Conservation (phyloP, 1,140 invertebrate genomes). For the Drosophila obscura region DNA sequence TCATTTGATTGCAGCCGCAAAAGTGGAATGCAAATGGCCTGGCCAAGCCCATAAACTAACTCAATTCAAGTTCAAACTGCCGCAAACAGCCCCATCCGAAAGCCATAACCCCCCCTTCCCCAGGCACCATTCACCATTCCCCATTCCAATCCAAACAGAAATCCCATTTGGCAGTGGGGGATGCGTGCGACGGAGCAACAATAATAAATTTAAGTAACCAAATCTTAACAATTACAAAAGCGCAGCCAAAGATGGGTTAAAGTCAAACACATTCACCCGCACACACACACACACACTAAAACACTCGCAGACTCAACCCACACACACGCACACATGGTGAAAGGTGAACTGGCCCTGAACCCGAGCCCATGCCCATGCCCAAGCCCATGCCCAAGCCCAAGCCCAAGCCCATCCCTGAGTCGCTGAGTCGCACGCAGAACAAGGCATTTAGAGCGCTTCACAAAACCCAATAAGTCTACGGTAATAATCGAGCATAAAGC, state of each 20-base stretch:
- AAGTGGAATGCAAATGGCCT: constrained; percentile 66
- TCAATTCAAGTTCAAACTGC: no score
- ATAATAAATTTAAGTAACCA: constrained; percentile 80
- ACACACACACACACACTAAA: constrained; percentile 24
- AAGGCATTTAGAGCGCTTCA: constrained; percentile 75
- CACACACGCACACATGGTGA: constrained; percentile 13
- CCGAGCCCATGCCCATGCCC: constrained; percentile 6
- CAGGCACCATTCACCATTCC: no score
- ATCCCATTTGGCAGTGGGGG: background rate
- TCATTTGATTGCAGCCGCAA: constrained; percentile 49
- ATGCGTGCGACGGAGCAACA: constrained; percentile 30
- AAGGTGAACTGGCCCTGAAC: constrained; percentile 11
- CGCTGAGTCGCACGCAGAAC: no score
- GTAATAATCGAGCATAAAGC: constrained; percentile 83
- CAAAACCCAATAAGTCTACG: constrained; percentile 77
- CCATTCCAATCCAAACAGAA: background rate
- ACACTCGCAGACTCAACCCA: background rate
- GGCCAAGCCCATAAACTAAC: constrained; percentile 45
- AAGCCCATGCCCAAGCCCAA: background rate
- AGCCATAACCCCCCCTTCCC: no score
- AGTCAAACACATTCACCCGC: constrained; percentile 12
- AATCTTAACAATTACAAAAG: constrained; percentile 82
- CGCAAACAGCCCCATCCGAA: background rate
- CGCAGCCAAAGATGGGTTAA: constrained; percentile 40
- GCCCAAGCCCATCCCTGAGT: background rate